Evolutionary conservation across 2,113 vertebrate species (phyloP).

Genomic region (Lipotes vexillifer): DNA sequence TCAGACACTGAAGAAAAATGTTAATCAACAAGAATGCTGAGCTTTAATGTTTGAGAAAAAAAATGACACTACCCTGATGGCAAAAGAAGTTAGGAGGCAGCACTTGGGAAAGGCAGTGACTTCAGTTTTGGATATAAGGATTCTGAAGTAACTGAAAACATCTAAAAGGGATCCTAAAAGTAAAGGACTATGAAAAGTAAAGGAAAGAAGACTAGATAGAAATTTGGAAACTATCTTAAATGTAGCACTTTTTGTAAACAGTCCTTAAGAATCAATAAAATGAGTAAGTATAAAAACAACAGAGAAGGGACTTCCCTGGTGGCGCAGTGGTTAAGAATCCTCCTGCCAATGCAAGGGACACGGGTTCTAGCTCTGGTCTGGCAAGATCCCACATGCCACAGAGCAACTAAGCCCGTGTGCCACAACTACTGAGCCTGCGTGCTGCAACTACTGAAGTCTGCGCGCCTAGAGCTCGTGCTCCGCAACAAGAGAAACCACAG

Average conservation of each 20-base stretch:
- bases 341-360: too few relatives aligned
- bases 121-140: not conserved
- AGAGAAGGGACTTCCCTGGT: too few relatives aligned
- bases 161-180: not conserved
- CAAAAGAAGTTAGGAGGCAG: not conserved
- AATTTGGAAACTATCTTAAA: not conserved
- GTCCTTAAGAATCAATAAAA: not conserved
- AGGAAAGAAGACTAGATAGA: not conserved
- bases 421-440: too few relatives aligned
- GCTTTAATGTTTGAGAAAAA: not conserved
- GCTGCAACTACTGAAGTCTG: too few relatives aligned
- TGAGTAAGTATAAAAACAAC: not conserved
- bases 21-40: not conserved
- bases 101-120: not conserved
- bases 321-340: too few relatives aligned
- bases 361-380: too few relatives aligned
- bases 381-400: accelerated
- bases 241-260: not conserved
- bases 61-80: not conserved
- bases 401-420: too few relatives aligned
- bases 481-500: too few relatives aligned
- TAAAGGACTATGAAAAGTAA: not conserved
- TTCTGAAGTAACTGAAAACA: not conserved
- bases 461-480: too few relatives aligned
- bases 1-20: not conserved